phyloP scores from a whole-genome alignment of 2,888 invertebrate species.

The Heliconius erato region DNA sequence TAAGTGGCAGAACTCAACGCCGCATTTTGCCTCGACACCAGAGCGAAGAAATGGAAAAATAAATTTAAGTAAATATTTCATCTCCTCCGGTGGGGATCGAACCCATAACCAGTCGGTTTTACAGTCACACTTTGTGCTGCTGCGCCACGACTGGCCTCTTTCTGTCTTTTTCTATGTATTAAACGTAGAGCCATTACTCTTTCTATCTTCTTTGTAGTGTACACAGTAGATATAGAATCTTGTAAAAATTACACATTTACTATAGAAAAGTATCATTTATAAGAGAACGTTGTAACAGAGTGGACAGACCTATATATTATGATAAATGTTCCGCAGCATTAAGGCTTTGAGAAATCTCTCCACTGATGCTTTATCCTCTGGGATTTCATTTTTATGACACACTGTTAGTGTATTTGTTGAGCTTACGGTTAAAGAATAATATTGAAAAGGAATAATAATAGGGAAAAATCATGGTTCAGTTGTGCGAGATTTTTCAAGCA shows the following conservation, averaged over 20 bases:
- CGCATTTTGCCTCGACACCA: too few relatives aligned
- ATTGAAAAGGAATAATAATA: background rate
- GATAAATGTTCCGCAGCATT: conserved; percentile 10
- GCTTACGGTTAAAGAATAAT: background rate
- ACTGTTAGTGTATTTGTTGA: background rate
- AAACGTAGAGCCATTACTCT: too few relatives aligned
- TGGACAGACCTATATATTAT: conserved; percentile 9
- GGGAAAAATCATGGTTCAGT: background rate
- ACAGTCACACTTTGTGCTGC: too few relatives aligned
- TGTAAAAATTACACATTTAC: background rate
- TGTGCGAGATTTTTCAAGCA: too few relatives aligned
- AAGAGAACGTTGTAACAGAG: background rate
- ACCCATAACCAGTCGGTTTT: too few relatives aligned
- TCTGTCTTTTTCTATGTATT: too few relatives aligned
- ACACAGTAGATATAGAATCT: background rate
- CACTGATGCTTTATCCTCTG: background rate
- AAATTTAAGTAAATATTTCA: too few relatives aligned
- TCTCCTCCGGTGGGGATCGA: too few relatives aligned
- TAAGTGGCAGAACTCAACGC: too few relatives aligned
- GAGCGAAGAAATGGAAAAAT: too few relatives aligned
- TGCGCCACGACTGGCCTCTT: too few relatives aligned
- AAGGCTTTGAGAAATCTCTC: background rate
- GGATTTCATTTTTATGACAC: background rate
- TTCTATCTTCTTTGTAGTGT: background rate
- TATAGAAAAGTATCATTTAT: background rate